Evolutionary conservation across 2,888 invertebrate genomes (phyloP), one percentile per base, ranked within the genome.

Genomic region (Periphyllus acericola): DNA sequence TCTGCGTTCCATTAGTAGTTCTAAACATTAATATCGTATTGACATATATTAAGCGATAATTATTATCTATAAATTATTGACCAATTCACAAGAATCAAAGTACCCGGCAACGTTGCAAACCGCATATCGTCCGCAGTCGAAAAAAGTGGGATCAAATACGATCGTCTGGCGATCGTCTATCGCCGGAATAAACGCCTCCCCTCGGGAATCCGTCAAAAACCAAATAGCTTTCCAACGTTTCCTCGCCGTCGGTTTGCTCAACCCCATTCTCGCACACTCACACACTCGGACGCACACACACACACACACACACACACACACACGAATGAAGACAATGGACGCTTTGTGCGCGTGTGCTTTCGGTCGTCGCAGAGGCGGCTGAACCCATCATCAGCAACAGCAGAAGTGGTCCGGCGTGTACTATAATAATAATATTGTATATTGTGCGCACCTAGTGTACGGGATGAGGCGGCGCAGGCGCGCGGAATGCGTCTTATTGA

Each of bases 401-500:
- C 84, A 76, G 8, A 52, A 52, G 76, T 74, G 36, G 36, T 55
- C 60, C 83, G n/a, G 84, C 36, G 66, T 25, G 29, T 83, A 21
- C 55, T 55, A 79, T 60, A n/a, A 34, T 55, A 55, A 79, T 78
- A 55, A 78, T 52, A 76, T 55, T 25, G 52, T 52, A n/a, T 52
- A n/a, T 4, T 3, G 29, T n/a, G 75, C 21, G 25, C 75, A 3
- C 32, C 25, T 11, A 55, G 78, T 14, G 25, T 32, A 55, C 11
- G n/a, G 6, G 46, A 14, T 32, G 36, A 36, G 68, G n/a, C 72
- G 72, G 72, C 78, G 55, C 46, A 29, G 25, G 66, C 76, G 46
- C 80, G 86, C 80, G 86, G 85, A 85, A 85, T 86, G 36, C 36
- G 80, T 80, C 79, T 80, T 72, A 79, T 79, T 80, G 86, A 86